These are phyloP conservation scores for Antechinus stuartii DNA, from an alignment of 2,113 vertebrate species.

Conservation along the genomic window DNA sequence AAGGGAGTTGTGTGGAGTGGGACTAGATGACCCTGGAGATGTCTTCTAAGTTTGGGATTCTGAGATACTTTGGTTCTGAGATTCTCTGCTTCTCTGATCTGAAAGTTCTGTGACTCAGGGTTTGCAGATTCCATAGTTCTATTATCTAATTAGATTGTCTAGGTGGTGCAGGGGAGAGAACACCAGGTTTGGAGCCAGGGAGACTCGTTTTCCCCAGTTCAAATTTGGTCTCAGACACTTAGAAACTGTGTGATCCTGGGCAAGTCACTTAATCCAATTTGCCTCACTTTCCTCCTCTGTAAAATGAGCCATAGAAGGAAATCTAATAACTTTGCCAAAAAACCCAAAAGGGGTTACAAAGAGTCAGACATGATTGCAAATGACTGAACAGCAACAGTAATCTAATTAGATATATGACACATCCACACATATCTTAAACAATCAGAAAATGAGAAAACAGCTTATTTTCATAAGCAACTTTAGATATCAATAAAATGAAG, in stretches of 20 bases:
- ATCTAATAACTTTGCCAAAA: not conserved
- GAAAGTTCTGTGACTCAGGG: not conserved
- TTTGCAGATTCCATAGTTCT: not conserved
- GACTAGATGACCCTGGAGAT: not conserved
- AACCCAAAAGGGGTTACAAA: not conserved
- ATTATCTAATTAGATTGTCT: not conserved
- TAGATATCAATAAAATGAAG: not conserved
- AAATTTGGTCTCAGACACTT: not conserved
- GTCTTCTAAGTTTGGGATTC: not conserved
- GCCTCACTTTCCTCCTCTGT: too few species aligned
- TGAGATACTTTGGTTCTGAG: not conserved
- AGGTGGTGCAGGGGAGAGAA: not conserved
- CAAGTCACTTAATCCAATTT: not conserved
- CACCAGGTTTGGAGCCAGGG: not conserved
- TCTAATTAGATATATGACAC: not conserved
- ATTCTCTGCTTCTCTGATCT: not conserved
- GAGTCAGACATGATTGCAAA: not conserved
- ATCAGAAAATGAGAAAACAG: not conserved
- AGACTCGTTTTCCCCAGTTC: not conserved
- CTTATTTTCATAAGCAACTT: not conserved
- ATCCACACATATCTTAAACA: not conserved
- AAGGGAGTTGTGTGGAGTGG: not conserved
- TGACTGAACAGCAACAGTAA: not conserved
- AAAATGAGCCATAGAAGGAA: too few species aligned
- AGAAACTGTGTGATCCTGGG: not conserved